Evolutionary conservation across 2,797 vertebrate genomes (phyloP).

Genomic region (Argentina silus): DNA sequence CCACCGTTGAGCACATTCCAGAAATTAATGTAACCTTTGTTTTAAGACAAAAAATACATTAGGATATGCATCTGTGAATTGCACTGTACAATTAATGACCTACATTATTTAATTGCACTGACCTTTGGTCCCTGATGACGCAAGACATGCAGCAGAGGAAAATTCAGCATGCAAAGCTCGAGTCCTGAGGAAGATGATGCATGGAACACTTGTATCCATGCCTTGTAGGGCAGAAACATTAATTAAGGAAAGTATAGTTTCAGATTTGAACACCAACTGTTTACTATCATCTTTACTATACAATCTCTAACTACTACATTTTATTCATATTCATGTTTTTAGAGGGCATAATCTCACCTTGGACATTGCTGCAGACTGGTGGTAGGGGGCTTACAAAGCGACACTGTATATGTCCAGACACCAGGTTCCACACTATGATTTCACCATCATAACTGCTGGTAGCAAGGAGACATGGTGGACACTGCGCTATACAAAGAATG

Average conservation of each 20-base stretch:
- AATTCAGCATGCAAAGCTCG: constrained; percentile 46
- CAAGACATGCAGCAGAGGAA: constrained; percentile 59
- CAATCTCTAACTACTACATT: not conserved
- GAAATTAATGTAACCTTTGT: constrained; percentile 69
- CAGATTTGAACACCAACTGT: not conserved
- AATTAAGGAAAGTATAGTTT: not conserved
- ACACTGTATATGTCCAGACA: constrained; percentile 73
- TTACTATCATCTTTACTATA: not conserved
- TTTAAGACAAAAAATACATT: constrained; percentile 49
- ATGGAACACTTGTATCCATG: constrained; percentile 64
- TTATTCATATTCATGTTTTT: not conserved
- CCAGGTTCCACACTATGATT: constrained; percentile 78
- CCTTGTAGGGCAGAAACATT: constrained; percentile 37
- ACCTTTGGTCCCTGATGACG: constrained; percentile 74
- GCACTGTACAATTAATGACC: constrained; percentile 1
- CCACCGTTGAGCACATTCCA: constrained; percentile 74
- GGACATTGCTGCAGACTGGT: constrained; percentile 20
- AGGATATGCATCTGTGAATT: constrained; percentile 14
- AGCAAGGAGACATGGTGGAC: constrained; percentile 75
- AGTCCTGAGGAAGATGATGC: constrained; percentile 71
- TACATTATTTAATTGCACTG: constrained; percentile 30
- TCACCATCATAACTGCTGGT: constrained; percentile 79
- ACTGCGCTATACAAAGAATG: constrained; percentile 76
- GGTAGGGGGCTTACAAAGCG: constrained; percentile 57
- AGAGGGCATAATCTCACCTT: constrained; percentile 52